Base-by-base conservation (phyloP, 2,888 invertebrate genomes). In the Eupithecia pulchellata region DNA sequence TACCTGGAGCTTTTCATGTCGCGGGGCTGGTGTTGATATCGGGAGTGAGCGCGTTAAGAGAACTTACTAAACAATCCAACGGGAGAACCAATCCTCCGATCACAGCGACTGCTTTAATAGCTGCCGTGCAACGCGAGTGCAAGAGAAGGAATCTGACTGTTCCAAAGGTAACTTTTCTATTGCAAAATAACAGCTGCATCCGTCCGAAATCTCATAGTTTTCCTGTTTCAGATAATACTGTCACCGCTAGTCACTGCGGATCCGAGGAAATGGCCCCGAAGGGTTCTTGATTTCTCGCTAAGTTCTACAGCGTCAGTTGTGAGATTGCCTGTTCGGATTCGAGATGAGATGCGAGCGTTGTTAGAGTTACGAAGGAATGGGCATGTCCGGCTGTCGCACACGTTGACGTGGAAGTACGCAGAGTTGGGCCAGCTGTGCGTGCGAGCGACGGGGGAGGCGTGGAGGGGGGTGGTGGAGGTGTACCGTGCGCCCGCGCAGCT, bases 1-100 rank as follows among this genome's bases (percentile, higher is more conserved):
- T 94, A 27, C 96, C 96, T 0, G 95, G 95, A 8, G 86, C 95
- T 0, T 95, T 95, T 65, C 95, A 96, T 75, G 96, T 96, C 32
- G 83, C 95, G 1, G 96, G 96, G 0, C 92, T 97, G 57, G 81
- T 95, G 0, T 79, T 97, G 1, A 96, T 97, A 79, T 95, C 96
- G 4, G 82, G 95, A 1, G 95, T 96, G 0, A 96, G 96, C 61
- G 95, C 96, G 0, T 77, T 95, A 0, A 95, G 96, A 78, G 96
- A 96, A 79, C 93, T 96, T 58, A 95, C 92, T 70, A 96, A 96
- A 85, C 95, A 93, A 25, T 82, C 86, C 0, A 86, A 81, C 64
- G 88, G 89, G 32, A 79, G 81, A 60, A 79, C 80, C 17, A 91
- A 90, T 8, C 90, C 94, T 4, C 83, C 91, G 0, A 81, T 91